Base-by-base conservation (phyloP, 2,113 vertebrate species). In the Tichodroma muraria region DNA sequence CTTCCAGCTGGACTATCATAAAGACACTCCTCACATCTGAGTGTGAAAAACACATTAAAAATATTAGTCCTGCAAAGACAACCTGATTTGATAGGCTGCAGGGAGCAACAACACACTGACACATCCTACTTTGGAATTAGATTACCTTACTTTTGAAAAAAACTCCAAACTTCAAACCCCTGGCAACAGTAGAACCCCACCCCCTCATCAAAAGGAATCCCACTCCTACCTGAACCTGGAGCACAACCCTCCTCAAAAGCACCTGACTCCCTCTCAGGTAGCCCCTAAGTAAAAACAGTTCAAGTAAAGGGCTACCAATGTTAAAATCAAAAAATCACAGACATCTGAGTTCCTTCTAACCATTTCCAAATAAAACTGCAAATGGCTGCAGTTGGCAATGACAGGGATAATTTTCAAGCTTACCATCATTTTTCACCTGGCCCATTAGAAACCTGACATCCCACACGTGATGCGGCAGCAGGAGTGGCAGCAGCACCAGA, bases 151-250 rank as follows among this genome's bases (percentile, higher is more conserved):
- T 66, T 56, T 4, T n/a, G n/a, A n/a, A 1, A 16, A 44, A 75
- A 61, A 38, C 21, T 4, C 7, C 5, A 10, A 75, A 35, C 15
- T 13, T 78, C 52, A 59, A 63, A 50, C 4, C 3, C 14, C 10
- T 53, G 25, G 15, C 24, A 44, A n/a, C 0, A 1, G 21, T 6
- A 86, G 8, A 85, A 60, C 7, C 1, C 22, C 0, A 1, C 11
- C 24, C 38, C 16, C 38, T 45, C 21, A 61, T 7, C 15, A 27
- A 24, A 27, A 78, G 23, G 27, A 91, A 47, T 33, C 21, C 27
- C 11, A 8, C 4, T 45, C 25, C 21, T 7, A 53, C 15, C 23
- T 33, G 31, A 85, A 57, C 6, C 7, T 31, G 21, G 22, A 20
- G 42, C 49, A 66, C 20, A 65, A 5, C 17, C 8, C 60, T 59